Evolutionary conservation across 2,888 invertebrate genomes (phyloP).

Genomic region (Lasioglossum villosulum): DNA sequence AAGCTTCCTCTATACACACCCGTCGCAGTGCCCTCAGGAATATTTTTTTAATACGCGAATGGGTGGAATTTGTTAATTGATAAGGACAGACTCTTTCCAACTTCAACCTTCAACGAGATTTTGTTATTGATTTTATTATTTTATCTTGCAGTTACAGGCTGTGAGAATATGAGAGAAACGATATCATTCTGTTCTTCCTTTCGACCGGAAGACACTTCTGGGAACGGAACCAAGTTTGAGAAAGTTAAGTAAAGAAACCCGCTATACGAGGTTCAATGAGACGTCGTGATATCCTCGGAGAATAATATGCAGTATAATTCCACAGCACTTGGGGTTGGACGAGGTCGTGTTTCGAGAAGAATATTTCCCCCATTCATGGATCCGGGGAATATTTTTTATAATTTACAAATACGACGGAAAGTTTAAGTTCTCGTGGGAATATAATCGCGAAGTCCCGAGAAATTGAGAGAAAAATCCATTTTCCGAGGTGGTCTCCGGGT

Average conservation of each 20-base stretch:
- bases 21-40: not conserved
- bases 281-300: not conserved
- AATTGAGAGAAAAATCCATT: slow-evolving; percentile 3
- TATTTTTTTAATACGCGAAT: not conserved
- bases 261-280: not conserved
- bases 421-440: not conserved
- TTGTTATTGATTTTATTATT: no score
- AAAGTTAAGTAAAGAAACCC: slow-evolving; percentile 20
- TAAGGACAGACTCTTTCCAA: no score
- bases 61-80: not conserved
- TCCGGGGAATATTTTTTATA: slow-evolving; percentile 2
- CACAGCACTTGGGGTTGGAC: not conserved
- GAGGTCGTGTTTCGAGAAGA: not conserved
- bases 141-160: no score
- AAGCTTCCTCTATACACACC: not conserved
- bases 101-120: no score
- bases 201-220: not conserved
- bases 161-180: not conserved
- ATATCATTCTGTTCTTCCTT: not conserved
- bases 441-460: not conserved
- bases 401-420: not conserved
- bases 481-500: not conserved
- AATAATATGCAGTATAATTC: slow-evolving; percentile 8
- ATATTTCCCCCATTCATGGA: not conserved
- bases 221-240: not conserved